Conservation (phyloP, 2,888 invertebrate species). For the Caenorhabditis angaria region DNA sequence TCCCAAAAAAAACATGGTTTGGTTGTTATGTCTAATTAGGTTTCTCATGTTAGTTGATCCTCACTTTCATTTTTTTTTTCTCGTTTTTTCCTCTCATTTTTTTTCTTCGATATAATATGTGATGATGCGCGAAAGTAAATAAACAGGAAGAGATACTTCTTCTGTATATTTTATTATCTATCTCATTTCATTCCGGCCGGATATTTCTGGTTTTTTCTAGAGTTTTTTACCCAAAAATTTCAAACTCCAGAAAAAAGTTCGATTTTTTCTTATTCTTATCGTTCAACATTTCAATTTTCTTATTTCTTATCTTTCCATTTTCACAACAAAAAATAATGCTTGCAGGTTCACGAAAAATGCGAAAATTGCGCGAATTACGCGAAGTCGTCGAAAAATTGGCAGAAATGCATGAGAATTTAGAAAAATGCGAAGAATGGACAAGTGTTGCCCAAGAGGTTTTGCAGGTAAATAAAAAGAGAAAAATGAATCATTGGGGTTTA, state of each 20-base stretch:
- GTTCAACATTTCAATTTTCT: no score
- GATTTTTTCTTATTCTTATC: no score
- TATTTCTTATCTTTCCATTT: neutral
- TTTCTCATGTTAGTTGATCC: no score
- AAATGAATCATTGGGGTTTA: neutral
- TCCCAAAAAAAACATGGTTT: neutral
- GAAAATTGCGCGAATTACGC: neutral
- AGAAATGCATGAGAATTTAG: constrained; percentile 29
- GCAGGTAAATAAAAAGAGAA: neutral
- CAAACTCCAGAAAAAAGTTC: no score
- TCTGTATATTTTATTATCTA: neutral
- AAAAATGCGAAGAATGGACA: constrained; percentile 42
- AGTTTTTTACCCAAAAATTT: no score
- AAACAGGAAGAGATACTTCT: neutral
- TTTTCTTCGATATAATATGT: no score
- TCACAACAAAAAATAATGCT: neutral
- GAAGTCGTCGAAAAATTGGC: constrained; percentile 8
- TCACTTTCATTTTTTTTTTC: no score
- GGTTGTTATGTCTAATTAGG: no score
- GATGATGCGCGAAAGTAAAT: constrained; percentile 1
- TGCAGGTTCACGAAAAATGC: neutral
- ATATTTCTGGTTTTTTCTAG: neutral
- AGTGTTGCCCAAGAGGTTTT: constrained; percentile 33
- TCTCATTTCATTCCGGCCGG: neutral
- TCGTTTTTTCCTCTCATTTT: no score